These are phyloP conservation scores for Yponomeuta plumbellus DNA, from an alignment of 2,888 invertebrate genomes.

Conservation along the genomic window DNA sequence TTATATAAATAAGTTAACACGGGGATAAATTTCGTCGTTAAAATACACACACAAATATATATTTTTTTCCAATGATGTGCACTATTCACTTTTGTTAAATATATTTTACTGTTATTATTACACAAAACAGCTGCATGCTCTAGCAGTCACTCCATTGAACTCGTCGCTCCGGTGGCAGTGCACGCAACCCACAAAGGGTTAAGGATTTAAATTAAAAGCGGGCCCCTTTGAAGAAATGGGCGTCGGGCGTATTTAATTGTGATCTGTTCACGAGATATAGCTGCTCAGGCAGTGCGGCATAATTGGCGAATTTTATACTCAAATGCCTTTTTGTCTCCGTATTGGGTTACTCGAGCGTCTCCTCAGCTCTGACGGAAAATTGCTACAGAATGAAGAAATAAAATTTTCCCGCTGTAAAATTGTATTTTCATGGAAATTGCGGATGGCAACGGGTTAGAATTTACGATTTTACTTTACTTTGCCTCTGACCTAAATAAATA, in stretches of 20 bases:
- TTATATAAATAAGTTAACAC: too few relatives aligned
- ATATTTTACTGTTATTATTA: too few relatives aligned
- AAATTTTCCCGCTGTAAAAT: not conserved
- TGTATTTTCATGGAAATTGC: constrained; percentile 1
- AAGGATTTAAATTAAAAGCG: constrained; percentile 60
- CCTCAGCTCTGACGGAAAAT: constrained; percentile 13
- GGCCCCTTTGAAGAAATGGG: constrained; percentile 54
- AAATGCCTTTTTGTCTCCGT: constrained; percentile 16
- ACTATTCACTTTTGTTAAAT: too few relatives aligned
- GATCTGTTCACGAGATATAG: constrained; percentile 49
- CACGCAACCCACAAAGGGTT: not conserved
- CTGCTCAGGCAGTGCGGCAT: constrained; percentile 32
- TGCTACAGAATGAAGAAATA: constrained; percentile 6
- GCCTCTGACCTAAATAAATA: not conserved
- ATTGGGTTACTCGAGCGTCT: constrained; percentile 17
- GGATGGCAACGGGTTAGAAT: not conserved
- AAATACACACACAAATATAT: too few relatives aligned
- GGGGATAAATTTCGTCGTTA: too few relatives aligned
- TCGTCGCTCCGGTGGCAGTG: not conserved
- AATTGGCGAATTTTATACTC: constrained; percentile 41
- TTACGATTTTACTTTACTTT: not conserved
- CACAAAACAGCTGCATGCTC: not conserved
- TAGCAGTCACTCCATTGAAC: not conserved
- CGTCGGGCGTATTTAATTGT: constrained; percentile 58
- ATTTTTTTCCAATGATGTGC: too few relatives aligned